A percentile compares a stretch with the other conserved stretches of the same genome.
Conservation (phyloP, 2,797 vertebrate species). For the Furcifer pardalis region DNA sequence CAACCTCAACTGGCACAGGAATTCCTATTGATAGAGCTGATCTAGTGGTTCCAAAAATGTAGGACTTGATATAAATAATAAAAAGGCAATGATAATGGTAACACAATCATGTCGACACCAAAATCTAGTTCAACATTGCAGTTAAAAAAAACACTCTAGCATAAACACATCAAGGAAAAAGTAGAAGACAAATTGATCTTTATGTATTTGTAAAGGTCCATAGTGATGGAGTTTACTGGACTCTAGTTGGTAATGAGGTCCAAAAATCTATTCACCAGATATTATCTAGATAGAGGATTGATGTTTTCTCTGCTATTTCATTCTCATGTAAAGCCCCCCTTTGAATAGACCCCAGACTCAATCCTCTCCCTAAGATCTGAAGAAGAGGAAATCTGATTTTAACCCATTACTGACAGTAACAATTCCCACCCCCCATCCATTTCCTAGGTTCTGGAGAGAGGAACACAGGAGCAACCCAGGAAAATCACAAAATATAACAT, state of each 20-base stretch:
- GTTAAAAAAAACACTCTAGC: not conserved
- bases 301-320: not conserved
- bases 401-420: not conserved
- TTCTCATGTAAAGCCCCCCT: not conserved
- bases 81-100: not conserved
- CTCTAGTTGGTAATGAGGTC: not conserved
- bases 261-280: not conserved
- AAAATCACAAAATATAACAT: constrained; percentile 23
- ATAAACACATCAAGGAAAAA: not conserved
- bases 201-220: not conserved
- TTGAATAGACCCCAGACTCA: not conserved
- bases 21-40: no score
- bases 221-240: not conserved
- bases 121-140: not conserved
- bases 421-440: not conserved
- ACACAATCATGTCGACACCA: not conserved
- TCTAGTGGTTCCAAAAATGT: no score
- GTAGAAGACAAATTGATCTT: not conserved
- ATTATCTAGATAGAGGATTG: not conserved
- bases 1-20: no score
- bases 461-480: not conserved
- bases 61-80: not conserved
- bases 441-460: not conserved
- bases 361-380: no score
- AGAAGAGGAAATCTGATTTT: not conserved